These are phyloP conservation scores for Helarctos malayanus DNA, from an alignment of 2,797 vertebrate species.

Conservation along the genomic window DNA sequence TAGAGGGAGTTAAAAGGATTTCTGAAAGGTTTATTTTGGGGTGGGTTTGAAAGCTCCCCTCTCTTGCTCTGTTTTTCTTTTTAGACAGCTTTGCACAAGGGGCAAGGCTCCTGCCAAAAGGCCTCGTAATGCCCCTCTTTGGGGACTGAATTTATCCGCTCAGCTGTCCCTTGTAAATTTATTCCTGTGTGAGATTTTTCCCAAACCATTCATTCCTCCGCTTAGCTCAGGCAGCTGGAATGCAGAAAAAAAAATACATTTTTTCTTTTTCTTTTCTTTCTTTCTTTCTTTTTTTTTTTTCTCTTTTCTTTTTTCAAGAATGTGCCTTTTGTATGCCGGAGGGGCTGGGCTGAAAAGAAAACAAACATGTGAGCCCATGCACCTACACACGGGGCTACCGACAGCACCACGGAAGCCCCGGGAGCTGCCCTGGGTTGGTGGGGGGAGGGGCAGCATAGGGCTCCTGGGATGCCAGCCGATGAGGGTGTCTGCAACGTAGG, in stretches of 20 bases:
- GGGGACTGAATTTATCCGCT: constrained; percentile 88
- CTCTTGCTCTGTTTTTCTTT: constrained; percentile 71
- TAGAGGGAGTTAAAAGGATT: constrained; percentile 67
- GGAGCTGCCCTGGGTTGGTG: neutral
- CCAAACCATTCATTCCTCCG: constrained; percentile 86
- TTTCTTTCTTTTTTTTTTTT: neutral
- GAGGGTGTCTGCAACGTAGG: constrained; percentile 10
- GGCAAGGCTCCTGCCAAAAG: constrained; percentile 86
- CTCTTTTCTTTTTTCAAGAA: constrained; percentile 82
- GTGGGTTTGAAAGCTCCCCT: constrained; percentile 54
- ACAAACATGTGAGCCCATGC: neutral
- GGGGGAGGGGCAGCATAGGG: neutral
- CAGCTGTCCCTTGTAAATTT: constrained; percentile 92
- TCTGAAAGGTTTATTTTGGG: constrained; percentile 71
- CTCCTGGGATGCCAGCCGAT: neutral
- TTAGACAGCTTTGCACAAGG: constrained; percentile 81
- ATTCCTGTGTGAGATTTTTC: constrained; percentile 89
- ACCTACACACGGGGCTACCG: neutral
- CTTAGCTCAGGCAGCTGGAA: constrained; percentile 88
- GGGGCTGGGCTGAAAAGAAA: constrained; percentile 72
- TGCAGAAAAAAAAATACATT: constrained; percentile 85
- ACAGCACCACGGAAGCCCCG: neutral
- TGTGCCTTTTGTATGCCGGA: constrained; percentile 85
- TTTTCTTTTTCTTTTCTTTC: constrained; percentile 61
- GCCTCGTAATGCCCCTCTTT: constrained; percentile 87